These are phyloP conservation scores for Anaspis maculata DNA, from an alignment of 2,888 invertebrate species.

Conservation along the genomic window DNA sequence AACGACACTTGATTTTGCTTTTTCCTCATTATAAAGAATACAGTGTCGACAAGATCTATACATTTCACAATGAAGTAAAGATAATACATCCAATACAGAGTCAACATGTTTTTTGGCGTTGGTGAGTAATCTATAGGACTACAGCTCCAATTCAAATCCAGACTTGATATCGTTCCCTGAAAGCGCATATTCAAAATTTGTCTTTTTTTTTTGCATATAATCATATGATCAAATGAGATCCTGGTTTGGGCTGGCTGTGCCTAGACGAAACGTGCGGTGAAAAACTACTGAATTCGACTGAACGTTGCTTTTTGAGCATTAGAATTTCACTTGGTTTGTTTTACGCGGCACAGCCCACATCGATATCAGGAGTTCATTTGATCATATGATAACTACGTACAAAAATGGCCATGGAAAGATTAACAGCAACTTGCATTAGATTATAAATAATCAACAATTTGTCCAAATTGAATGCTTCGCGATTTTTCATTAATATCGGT, in stretches of 20 bases:
- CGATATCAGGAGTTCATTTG: too few species aligned
- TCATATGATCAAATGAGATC: too few species aligned
- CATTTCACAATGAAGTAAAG: slow-evolving; percentile 63
- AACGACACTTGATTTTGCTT: slow-evolving; percentile 75
- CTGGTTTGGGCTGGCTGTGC: too few species aligned
- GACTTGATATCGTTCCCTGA: slow-evolving; percentile 11
- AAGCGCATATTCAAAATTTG: too few species aligned
- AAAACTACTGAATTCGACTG: too few species aligned
- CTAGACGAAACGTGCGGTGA: too few species aligned
- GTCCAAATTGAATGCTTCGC: slow-evolving; percentile 22
- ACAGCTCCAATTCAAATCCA: slow-evolving; percentile 41
- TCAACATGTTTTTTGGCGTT: slow-evolving; percentile 51
- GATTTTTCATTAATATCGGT: slow-evolving; percentile 24
- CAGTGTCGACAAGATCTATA: slow-evolving; percentile 66
- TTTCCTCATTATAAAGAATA: too few species aligned
- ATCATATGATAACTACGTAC: slow-evolving; percentile 19
- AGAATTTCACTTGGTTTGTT: too few species aligned
- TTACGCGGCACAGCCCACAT: background rate
- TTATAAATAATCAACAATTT: slow-evolving; percentile 20
- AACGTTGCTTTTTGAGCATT: too few species aligned
- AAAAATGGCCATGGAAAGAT: slow-evolving; percentile 16
- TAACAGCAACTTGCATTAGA: slow-evolving; percentile 20
- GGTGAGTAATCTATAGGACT: slow-evolving; percentile 61
- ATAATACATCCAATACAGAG: slow-evolving; percentile 53
- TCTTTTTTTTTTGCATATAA: too few species aligned